A percentile compares a stretch with the other conserved stretches of the same genome.
phyloP scores from a whole-genome alignment of 2,113 vertebrate species.

The Ornithorhynchus anatinus region DNA sequence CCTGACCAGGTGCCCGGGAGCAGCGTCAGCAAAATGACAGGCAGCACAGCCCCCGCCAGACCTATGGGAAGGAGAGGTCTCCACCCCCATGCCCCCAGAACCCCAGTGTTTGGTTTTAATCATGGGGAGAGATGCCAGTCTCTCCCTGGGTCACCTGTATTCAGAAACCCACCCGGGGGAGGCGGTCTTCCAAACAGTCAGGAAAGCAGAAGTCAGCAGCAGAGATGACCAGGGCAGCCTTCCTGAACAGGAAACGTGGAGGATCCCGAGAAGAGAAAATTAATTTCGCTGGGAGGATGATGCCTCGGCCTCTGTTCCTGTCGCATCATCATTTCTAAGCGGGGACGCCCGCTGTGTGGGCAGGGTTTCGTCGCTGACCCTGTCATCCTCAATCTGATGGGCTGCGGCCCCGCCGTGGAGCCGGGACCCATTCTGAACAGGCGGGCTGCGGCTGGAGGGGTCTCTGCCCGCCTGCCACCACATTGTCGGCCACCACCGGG shows the following conservation, averaged over 20 bases:
- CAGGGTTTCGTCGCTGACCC: background rate
- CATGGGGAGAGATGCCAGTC: conserved; percentile 73
- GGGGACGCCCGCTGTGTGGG: conserved; percentile 5
- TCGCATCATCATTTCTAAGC: conserved; percentile 31
- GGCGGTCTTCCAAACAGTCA: conserved; percentile 73
- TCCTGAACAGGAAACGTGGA: conserved; percentile 59
- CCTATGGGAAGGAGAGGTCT: background rate
- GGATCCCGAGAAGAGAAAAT: conserved; percentile 59
- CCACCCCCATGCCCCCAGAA: background rate
- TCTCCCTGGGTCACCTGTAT: conserved; percentile 43
- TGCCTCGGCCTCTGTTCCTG: conserved; percentile 30
- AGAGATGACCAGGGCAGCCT: conserved; percentile 42
- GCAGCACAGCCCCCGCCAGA: background rate
- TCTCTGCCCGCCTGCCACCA: background rate
- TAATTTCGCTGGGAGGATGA: conserved; percentile 56
- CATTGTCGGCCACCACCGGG: background rate
- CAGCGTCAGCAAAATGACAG: no score
- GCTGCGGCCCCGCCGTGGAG: background rate
- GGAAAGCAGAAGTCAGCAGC: conserved; percentile 77
- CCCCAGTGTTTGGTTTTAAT: conserved; percentile 80
- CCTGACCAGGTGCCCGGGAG: no score
- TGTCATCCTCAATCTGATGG: fast-evolving
- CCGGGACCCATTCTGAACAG: no score
- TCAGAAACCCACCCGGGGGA: conserved; percentile 60
- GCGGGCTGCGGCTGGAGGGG: no score